Evolutionary conservation across 1,140 invertebrate genomes (phyloP), one percentile per base, ranked within the genome.

Genomic region (Sarcophaga bullata): DNA sequence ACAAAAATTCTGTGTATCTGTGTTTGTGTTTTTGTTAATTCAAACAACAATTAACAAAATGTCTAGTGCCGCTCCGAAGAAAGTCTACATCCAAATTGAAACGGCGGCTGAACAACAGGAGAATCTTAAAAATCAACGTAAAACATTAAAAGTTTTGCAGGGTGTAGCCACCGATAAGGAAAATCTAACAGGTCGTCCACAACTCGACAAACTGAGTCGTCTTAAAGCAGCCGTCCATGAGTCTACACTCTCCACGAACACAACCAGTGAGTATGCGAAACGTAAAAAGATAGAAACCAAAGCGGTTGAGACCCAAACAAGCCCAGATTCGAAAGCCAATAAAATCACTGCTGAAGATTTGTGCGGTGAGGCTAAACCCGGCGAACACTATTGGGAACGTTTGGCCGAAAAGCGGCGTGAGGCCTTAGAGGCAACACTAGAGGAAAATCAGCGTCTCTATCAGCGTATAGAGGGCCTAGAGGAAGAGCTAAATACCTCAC

Each of bases 351-450:
- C 84, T 0, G 87, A 89, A 15, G 93, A 94, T 87, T 86, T 94
- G 54, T 93, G 92, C n/a, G 91, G 91, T 7, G 91, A 92, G 85
- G 89, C 89, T 86, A 90, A 91, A 49, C 92, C 93, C 0, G 93
- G 93, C 84, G 92, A 92, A 84, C 91, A 92, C 83, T 94, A 94
- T 84, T 94, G 93, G 92, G 90, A 93, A 88, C 87, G 91, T 50
- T 83, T 94, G 13, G 93, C 93, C 11, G 94, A 94, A 88, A 92
- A 92, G 81, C 91, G 93, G 58, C 89, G 92, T 68, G 85, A 92
- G 82, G 92, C 92, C 5, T 85, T 94, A 9, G 90, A 94, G 73
- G 91, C 92, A 78, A 91, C 93, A 9, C 90, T 94, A 8, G 89
- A 91, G 50, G 92, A 94, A 88, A 94, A 93, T 87, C 89, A 91